Conservation (phyloP, 1,140 invertebrate genomes). For the Zaprionus vittiger region DNA sequence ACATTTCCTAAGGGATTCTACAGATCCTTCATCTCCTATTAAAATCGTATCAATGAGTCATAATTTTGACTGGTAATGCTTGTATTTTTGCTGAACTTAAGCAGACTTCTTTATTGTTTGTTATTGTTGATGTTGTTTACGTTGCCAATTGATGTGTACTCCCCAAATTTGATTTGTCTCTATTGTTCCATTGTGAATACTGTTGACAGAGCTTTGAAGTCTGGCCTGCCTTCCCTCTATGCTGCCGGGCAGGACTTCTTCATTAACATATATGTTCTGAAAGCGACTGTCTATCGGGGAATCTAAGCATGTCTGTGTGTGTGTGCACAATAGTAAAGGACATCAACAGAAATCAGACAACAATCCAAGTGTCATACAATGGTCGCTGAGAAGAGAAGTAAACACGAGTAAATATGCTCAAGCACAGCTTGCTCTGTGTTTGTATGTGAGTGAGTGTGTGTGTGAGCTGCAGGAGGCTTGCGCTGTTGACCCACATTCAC, state of each 20-base stretch:
- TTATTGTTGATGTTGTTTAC: conserved; percentile 46
- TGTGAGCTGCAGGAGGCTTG: conserved; percentile 4
- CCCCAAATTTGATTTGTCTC: conserved; percentile 66
- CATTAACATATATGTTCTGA: conserved; percentile 60
- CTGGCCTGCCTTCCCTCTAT: neutral
- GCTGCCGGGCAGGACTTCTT: conserved; percentile 13
- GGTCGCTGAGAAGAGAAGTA: conserved; percentile 44
- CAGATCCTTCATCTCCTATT: neutral
- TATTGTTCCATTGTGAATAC: conserved; percentile 50
- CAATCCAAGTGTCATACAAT: conserved; percentile 44
- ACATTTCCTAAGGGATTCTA: neutral
- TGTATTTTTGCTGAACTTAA: neutral
- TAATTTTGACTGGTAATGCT: neutral
- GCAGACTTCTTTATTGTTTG: conserved; percentile 10
- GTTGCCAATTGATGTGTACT: conserved; percentile 54
- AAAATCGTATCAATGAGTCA: neutral
- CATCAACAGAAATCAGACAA: conserved; percentile 25
- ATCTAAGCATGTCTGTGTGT: conserved; percentile 37
- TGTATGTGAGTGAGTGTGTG: neutral
- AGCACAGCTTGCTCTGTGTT: conserved; percentile 32
- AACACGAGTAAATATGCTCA: conserved; percentile 59
- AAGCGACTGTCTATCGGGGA: conserved; percentile 8
- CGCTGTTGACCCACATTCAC: conserved; percentile 39
- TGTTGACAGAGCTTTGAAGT: conserved; percentile 45
- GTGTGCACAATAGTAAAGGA: conserved; percentile 56